These are phyloP conservation scores for Mantis religiosa DNA, from an alignment of 2,888 invertebrate genomes.

Conservation along the genomic window DNA sequence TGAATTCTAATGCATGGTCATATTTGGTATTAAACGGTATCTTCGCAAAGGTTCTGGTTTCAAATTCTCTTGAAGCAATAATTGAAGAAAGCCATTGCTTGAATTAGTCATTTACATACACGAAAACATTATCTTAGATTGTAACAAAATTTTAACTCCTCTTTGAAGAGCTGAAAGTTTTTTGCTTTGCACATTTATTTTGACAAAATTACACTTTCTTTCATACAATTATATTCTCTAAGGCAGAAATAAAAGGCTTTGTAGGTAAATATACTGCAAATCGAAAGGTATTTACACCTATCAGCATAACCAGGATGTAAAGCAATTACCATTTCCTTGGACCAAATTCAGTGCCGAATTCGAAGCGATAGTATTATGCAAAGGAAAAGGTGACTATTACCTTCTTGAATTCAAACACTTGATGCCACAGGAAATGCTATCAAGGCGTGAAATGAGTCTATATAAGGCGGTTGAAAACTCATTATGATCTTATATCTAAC, in stretches of 20 bases:
- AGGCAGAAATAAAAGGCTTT: background rate
- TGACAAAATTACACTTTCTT: too few species aligned
- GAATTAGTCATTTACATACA: too few species aligned
- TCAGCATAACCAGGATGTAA: background rate
- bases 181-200: too few species aligned
- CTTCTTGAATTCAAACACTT: background rate
- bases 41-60: too few species aligned
- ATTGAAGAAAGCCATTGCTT: too few species aligned
- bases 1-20: too few species aligned
- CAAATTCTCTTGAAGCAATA: too few species aligned
- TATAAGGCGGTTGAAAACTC: background rate
- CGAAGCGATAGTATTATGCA: background rate
- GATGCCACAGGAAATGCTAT: background rate
- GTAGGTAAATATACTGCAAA: background rate
- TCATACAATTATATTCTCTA: too few species aligned
- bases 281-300: background rate
- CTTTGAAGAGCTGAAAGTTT: too few species aligned
- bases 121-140: too few species aligned
- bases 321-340: background rate
- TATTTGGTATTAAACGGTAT: too few species aligned
- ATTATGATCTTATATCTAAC: background rate
- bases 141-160: too few species aligned
- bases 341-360: background rate
- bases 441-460: background rate
- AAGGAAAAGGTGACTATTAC: background rate